Conservation (phyloP, 2,113 vertebrate species). For the Notiomystis cincta region DNA sequence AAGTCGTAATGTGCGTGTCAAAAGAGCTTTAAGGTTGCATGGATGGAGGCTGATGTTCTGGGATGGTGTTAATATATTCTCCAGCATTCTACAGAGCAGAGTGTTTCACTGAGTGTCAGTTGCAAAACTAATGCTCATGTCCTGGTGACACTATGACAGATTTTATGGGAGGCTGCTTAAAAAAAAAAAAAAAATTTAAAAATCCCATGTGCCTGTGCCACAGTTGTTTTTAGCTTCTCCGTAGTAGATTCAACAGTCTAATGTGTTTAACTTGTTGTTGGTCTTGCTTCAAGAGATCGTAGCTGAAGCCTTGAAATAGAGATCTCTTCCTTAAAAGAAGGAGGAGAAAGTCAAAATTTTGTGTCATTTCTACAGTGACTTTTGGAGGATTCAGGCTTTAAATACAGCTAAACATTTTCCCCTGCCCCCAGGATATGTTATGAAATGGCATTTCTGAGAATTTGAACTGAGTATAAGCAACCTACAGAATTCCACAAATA, state of each 20-base stretch:
- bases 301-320: not conserved
- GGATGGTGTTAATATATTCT: not conserved
- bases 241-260: not conserved
- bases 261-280: not conserved
- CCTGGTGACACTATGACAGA: not conserved
- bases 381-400: not conserved
- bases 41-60: not conserved
- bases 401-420: not conserved
- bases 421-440: not conserved
- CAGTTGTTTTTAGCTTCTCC: not conserved
- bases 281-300: not conserved
- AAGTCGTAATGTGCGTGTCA: fast-evolving
- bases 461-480: constrained; percentile 1
- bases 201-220: not conserved
- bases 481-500: constrained; percentile 61
- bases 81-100: not conserved
- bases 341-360: not conserved
- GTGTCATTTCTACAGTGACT: not conserved
- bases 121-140: not conserved
- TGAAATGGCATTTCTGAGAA: constrained; percentile 17
- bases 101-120: not conserved
- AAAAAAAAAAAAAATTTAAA: not conserved
- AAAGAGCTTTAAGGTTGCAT: not conserved
- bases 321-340: not conserved
- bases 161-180: not conserved